These are phyloP conservation scores for Pholis gunnellus DNA, from an alignment of 2,113 vertebrate genomes.

Conservation along the genomic window DNA sequence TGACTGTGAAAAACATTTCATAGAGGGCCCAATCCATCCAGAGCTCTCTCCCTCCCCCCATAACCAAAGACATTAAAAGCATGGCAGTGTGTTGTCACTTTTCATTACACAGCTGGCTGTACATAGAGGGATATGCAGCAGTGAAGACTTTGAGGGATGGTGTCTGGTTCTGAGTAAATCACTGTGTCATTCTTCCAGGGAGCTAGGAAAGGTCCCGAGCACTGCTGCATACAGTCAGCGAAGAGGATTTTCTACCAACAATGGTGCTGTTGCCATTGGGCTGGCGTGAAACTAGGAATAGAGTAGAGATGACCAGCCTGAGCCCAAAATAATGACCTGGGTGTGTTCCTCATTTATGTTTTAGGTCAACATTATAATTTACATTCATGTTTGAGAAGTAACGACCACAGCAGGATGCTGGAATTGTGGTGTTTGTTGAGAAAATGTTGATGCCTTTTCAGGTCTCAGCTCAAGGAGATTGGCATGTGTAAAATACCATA, in stretches of 20 bases:
- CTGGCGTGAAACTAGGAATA: slow-evolving; percentile 33
- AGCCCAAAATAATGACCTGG: slow-evolving; percentile 31
- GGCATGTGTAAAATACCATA: slow-evolving; percentile 24
- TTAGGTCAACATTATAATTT: slow-evolving; percentile 43
- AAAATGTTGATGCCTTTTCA: slow-evolving; percentile 14
- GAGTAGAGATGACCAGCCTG: slow-evolving; percentile 43
- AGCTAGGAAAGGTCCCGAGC: slow-evolving; percentile 34
- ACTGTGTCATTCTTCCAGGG: slow-evolving; percentile 61
- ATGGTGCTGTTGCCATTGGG: slow-evolving; percentile 45
- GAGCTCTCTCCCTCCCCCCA: slow-evolving; percentile 44
- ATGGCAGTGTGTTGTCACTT: slow-evolving; percentile 74
- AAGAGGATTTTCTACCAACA: slow-evolving; percentile 68
- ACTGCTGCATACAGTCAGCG: slow-evolving; percentile 49
- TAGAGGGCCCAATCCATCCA: slow-evolving; percentile 33
- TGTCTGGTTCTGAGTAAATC: slow-evolving; percentile 65
- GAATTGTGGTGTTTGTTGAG: slow-evolving; percentile 17
- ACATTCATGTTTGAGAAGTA: slow-evolving; percentile 16
- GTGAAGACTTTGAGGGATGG: slow-evolving; percentile 76
- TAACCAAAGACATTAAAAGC: slow-evolving; percentile 76
- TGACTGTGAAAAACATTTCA: slow-evolving; percentile 35
- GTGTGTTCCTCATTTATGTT: slow-evolving; percentile 38
- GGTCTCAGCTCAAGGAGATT: slow-evolving; percentile 2
- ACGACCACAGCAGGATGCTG: slow-evolving; percentile 14
- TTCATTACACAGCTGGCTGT: slow-evolving; percentile 77
- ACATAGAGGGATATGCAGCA: slow-evolving; percentile 54